Evolutionary conservation across 2,113 vertebrate genomes (phyloP), one percentile per base, ranked within the genome.

Genomic region (Genyomyrus donnyi): DNA sequence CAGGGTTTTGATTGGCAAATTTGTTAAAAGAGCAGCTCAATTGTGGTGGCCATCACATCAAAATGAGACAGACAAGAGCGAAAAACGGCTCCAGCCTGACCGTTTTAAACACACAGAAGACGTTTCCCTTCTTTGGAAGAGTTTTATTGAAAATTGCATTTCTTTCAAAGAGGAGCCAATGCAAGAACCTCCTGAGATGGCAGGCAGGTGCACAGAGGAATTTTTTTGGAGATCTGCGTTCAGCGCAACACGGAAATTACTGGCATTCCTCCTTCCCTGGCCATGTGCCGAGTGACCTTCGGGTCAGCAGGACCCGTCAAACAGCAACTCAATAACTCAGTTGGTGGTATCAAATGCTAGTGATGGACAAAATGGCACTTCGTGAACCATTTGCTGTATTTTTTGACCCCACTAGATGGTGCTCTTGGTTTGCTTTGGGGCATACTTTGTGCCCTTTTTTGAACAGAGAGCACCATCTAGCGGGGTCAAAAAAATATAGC

Each of bases 91-190:
- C 39, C 24, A 70, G n/a, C 62, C 27, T 70, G n/a, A 27, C 3
- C 31, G 10, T 48, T 21, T 42, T 48, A 88, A 49, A 74, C 24
- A 45, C 6, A 45, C 88, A 35, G n/a, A 35, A 56, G 46, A 83
- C 74, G 53, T 89, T 39, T 80, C 66, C 48, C 15, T 87, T 87
- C 89, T 89, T 90, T 85, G 0, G 52, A 87, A 88, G 90, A 31
- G 88, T 90, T 95, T 92, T 93, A 95, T 93, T 94, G 92, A 93
- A 90, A 94, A 94, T 93, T 5, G 89, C 89, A 87, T 88, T 74
- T 91, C 90, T 90, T 90, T 93, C n/a, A 91, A 88, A 92, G 58
- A 92, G 86, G 86, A 87, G 88, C 85, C 88, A 80, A 90, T 89
- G 83, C 90, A 89, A 91, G 90, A 92, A 92, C 90, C 92, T 94